Base-by-base conservation (phyloP, 2,113 vertebrate species). In the Pagrus major region DNA sequence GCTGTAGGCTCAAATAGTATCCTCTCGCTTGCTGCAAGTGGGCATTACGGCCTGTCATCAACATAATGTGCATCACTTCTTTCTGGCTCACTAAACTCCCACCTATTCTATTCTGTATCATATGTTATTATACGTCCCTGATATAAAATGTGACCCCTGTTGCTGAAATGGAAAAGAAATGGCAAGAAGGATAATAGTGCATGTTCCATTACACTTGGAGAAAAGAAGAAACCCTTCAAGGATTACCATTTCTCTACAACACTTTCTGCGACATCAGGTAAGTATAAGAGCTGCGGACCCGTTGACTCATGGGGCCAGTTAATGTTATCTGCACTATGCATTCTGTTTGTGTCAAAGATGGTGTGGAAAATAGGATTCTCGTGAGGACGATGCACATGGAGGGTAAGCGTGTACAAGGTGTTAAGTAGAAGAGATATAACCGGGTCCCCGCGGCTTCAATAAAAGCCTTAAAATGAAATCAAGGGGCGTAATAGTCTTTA, bases 41-140 rank as follows among this genome's bases (percentile, higher is more conserved):
- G 63, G 35, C 58, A 78, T 60, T 75, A 75, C 39, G 52, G n/a
- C 20, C 44, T 14, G 69, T 64, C 55, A 60, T 77, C 55, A 16
- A 73, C 33, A 47, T 74, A 66, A 82, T 61, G 59, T 39, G 18
- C 21, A 23, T 3, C 1, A 18, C 1, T 9, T 63, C 6, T 73
- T 60, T 73, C 12, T 25, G 74, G 46, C 49, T 61, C 52, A 63
- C 35, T 51, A 33, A 66, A 44, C 51, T 68, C 23, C 29, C 12
- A 54, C 47, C 20, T 82, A 31, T 20, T 80, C 49, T 47, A 39
- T 21, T 54, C 9, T 31, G 6, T n/a, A 44, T 60, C 11, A 21
- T n/a, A 12, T 44, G 23, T 56, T 25, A 20, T 41, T 33, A 55
- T 27, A 33, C 37, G 52, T 44, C 21, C 16, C 20, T 47, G 6